phyloP scores from a whole-genome alignment of 2,113 vertebrate species.

The Bothrops jararaca region DNA sequence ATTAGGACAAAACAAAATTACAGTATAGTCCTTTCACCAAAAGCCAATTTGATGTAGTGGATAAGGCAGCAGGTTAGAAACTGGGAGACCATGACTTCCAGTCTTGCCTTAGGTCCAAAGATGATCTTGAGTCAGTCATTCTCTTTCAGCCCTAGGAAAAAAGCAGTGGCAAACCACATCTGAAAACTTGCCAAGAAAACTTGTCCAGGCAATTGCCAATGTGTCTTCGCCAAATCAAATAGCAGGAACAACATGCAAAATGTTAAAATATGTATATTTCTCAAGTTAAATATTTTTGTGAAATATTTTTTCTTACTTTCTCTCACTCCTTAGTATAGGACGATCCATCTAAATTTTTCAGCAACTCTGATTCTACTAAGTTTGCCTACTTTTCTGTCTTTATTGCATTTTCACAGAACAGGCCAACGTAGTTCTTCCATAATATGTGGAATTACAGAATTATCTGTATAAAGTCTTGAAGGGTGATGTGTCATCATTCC shows the following conservation, averaged over 20 bases:
- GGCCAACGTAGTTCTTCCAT: background rate
- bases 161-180: background rate
- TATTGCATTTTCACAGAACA: background rate
- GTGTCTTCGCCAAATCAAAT: background rate
- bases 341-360: background rate
- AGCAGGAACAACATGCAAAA: background rate
- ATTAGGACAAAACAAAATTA: background rate
- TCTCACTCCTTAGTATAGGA: background rate
- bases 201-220: background rate
- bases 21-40: background rate
- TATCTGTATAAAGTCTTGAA: background rate
- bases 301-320: background rate
- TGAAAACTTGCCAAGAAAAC: background rate
- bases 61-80: background rate
- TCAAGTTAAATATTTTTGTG: background rate
- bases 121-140: background rate
- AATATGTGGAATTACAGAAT: background rate
- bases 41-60: background rate
- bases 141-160: background rate
- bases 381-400: background rate
- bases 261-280: background rate
- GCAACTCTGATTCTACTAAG: background rate
- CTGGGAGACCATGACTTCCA: background rate
- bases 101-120: background rate
- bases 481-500: background rate